Percentiles rank a stretch among this genome's conserved stretches.
phyloP scores from a whole-genome alignment of 2,797 vertebrate genomes.

The Chlorospingus flavigularis region DNA sequence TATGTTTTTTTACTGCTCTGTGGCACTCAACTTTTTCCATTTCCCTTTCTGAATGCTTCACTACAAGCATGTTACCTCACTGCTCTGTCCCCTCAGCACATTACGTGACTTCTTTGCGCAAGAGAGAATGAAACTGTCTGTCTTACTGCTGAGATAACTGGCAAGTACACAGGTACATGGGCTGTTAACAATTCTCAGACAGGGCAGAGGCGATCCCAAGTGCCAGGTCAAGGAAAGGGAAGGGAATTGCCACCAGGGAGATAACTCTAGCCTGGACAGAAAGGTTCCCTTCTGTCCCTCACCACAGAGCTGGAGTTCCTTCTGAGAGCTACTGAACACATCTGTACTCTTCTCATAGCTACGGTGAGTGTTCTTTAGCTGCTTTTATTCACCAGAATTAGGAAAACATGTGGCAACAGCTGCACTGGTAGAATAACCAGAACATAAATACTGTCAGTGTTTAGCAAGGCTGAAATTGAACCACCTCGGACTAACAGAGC shows the following conservation, averaged over 20 bases:
- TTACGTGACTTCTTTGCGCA: not conserved
- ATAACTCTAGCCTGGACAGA: not conserved
- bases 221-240: not conserved
- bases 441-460: not conserved
- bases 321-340: not conserved
- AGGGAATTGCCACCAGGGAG: not conserved
- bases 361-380: not conserved
- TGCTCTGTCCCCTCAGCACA: not conserved
- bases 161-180: not conserved
- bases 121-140: not conserved
- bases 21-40: not conserved
- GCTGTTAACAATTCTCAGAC: not conserved
- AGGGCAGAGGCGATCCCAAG: not conserved
- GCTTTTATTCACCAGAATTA: not conserved
- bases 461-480: conserved; percentile 13
- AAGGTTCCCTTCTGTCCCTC: not conserved
- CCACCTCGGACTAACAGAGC: not conserved
- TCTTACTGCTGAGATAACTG: not conserved
- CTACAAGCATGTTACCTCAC: not conserved
- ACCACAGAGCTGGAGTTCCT: not conserved
- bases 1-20: not conserved
- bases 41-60: not conserved
- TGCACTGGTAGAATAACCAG: not conserved
- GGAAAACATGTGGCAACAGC: not conserved
- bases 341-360: not conserved